Percentiles rank a stretch among this genome's conserved stretches.
phyloP scores from a whole-genome alignment of 2,797 vertebrate genomes.

The Coranthus polyacanthus region DNA sequence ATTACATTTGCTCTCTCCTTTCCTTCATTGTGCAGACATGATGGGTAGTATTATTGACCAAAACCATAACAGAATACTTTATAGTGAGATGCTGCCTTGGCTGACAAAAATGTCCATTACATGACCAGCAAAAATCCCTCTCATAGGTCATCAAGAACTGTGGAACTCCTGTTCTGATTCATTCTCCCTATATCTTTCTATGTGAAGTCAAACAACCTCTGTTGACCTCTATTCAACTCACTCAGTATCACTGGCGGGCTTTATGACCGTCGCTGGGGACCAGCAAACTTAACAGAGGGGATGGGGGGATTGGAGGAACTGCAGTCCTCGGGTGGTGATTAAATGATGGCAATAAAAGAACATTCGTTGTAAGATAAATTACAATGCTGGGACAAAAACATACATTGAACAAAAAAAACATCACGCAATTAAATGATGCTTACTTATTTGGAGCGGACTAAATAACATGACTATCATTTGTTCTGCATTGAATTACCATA shows the following conservation, averaged over 20 bases:
- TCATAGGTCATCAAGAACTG: not conserved
- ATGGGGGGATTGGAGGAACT: not conserved
- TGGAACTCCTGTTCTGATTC: constrained; percentile 19
- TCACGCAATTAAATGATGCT: not conserved
- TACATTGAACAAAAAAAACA: constrained; percentile 2
- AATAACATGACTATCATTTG: constrained; percentile 13
- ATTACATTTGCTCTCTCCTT: no score
- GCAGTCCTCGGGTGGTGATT: constrained; percentile 9
- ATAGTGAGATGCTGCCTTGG: not conserved
- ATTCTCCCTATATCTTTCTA: constrained; percentile 21
- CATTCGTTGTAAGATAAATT: constrained; percentile 1
- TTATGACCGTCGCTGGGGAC: constrained; percentile 18
- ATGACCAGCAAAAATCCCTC: not conserved
- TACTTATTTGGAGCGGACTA: not conserved
- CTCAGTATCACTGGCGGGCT: constrained; percentile 8
- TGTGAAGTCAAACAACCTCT: constrained; percentile 19
- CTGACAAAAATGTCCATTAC: not conserved
- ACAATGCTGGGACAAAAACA: constrained; percentile 10
- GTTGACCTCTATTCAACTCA: constrained; percentile 37
- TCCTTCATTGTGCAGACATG: not conserved
- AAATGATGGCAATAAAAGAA: constrained; percentile 12
- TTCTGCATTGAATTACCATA: not conserved
- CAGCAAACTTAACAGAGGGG: constrained; percentile 13
- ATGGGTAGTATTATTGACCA: not conserved
- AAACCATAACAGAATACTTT: not conserved